A percentile compares a stretch with the other conserved stretches of the same genome.
Evolutionary conservation across 2,113 vertebrate genomes (phyloP).

Genomic region (Machaerirhynchus nigripectus): DNA sequence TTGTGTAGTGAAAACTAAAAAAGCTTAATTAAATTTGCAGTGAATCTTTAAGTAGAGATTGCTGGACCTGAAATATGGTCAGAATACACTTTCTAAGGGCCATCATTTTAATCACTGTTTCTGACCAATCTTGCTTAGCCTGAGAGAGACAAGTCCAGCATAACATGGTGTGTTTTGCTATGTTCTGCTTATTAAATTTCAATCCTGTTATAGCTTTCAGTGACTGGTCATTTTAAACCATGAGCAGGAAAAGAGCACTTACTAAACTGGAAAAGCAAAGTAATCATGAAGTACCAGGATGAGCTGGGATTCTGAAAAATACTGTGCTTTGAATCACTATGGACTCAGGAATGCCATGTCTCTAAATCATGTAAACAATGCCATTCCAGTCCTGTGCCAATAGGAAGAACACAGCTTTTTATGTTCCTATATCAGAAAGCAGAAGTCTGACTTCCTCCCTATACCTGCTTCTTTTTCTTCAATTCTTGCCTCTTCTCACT

Average conservation of each 20-base stretch:
- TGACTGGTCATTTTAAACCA: not conserved
- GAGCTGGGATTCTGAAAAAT: not conserved
- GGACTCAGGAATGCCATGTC: not conserved
- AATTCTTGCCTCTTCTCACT: not conserved
- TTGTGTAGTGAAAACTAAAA: not conserved
- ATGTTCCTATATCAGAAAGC: rapidly evolving
- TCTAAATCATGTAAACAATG: not conserved
- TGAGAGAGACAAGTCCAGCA: not conserved
- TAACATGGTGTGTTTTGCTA: not conserved
- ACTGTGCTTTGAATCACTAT: not conserved
- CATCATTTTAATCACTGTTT: not conserved
- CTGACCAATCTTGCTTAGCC: not conserved
- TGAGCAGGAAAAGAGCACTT: not conserved
- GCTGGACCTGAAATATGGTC: not conserved
- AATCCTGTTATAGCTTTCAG: not conserved
- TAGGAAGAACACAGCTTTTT: not conserved
- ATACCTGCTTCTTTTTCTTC: not conserved
- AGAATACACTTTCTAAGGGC: not conserved
- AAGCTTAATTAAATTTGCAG: not conserved
- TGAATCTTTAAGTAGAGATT: not conserved
- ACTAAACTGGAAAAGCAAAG: not conserved
- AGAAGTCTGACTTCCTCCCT: not conserved
- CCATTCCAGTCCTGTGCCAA: not conserved
- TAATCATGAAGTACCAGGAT: not conserved
- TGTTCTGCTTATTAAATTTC: not conserved